Evolutionary conservation across 2,113 vertebrate species (phyloP).

Genomic region (Tylochromis polylepis): DNA sequence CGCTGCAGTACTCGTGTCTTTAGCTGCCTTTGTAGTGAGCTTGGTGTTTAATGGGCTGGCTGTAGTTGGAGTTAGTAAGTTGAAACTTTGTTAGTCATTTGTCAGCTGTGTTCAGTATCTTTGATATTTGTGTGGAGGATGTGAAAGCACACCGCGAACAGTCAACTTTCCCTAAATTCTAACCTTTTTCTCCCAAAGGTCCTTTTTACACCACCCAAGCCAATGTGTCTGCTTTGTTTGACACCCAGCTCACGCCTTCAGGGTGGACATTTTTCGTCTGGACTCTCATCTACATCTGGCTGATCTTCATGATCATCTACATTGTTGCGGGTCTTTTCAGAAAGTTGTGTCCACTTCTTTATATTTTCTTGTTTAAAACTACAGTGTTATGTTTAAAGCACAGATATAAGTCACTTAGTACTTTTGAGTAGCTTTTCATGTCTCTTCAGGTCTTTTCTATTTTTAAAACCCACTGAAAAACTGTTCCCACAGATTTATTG

Average conservation of each 20-base stretch:
- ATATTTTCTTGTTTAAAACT: not conserved
- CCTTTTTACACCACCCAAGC: constrained; percentile 53
- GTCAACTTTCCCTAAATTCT: not conserved
- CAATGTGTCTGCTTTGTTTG: constrained; percentile 62
- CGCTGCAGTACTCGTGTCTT: constrained; percentile 34
- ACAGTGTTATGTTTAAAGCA: not conserved
- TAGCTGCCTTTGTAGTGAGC: constrained; percentile 36
- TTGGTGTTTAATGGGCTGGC: constrained; percentile 66
- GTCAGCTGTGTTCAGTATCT: not conserved
- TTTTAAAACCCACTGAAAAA: not conserved
- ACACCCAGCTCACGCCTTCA: constrained; percentile 70
- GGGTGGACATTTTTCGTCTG: constrained; percentile 77
- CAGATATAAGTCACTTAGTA: not conserved
- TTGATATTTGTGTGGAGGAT: not conserved
- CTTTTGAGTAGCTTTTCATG: not conserved
- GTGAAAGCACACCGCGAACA: fast-evolving
- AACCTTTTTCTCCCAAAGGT: constrained; percentile 11
- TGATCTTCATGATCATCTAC: constrained; percentile 59
- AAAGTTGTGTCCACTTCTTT: constrained; percentile 39
- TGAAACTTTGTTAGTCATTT: not conserved
- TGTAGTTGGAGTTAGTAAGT: constrained; percentile 59
- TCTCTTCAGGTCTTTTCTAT: not conserved
- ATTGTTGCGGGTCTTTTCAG: constrained; percentile 62
- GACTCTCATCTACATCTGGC: constrained; percentile 72
- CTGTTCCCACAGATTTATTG: not conserved